Base-by-base conservation (phyloP, 2,113 vertebrate genomes). In the Nycticebus coucang region DNA sequence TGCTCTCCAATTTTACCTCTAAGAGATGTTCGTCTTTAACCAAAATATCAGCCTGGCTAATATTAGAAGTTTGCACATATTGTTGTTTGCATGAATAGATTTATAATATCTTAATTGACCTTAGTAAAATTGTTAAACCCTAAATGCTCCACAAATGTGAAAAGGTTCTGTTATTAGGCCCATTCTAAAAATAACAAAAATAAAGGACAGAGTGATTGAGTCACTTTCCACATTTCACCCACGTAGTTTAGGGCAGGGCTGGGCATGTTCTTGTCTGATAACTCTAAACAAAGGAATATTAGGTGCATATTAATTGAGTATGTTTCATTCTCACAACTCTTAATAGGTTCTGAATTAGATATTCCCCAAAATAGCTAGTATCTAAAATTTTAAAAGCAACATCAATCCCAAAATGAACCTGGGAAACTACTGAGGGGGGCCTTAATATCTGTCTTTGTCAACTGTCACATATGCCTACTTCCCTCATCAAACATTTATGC, bases 381-480 rank as follows among this genome's bases (percentile, higher is more conserved):
- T 93, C 87, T 97, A 97, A 93, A 96, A 80, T 87, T 91, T 98
- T 18, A 94, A 89, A 96, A 97, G 83, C 88, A 94, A 94, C 80
- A 86, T 98, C 96, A 97, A 95, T 97, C 97, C 86, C 95, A 98
- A 94, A 96, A 96, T 95, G 96, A 97, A 96, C 93, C 96, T 87
- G 87, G 82, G 80, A 97, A 98, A 97, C 41, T 97, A 77, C 97
- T 71, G 95, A 89, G 68, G 66, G 86, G 69, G 68, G 72, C 87
- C 87, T 91, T 96, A 94, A 33, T 96, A n/a, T 93, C 82, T 97
- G 3, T 95, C 96, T 93, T 24, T 62, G 90, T 98, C 97, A 97
- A 89, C 96, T 98, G 93, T 92, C 95, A 80, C 96, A 96, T 91
- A 97, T 97, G 91, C 97, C 97, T 94, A 81, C 95, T 90, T 97